A percentile compares a stretch with the other conserved stretches of the same genome.
Conservation (phyloP, 2,113 vertebrate genomes). For the Leucopsar rothschildi region DNA sequence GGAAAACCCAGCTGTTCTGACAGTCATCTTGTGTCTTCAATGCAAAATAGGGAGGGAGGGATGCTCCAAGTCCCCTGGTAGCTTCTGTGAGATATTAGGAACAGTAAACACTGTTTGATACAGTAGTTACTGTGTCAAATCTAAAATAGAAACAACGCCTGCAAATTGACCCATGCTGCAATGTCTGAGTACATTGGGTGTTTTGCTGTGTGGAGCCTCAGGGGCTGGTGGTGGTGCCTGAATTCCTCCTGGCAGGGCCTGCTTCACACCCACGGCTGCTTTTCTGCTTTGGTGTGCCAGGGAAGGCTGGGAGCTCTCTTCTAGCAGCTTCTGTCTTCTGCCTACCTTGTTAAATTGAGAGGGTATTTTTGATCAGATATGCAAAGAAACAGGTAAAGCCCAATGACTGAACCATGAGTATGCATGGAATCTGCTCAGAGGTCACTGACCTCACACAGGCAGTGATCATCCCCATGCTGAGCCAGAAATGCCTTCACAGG, state of each 20-base stretch:
- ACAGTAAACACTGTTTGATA: background rate
- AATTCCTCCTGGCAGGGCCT: background rate
- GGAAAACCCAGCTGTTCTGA: background rate
- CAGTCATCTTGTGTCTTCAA: background rate
- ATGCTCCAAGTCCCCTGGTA: background rate
- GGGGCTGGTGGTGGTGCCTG: background rate
- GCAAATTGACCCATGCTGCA: fast-evolving
- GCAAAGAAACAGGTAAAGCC: background rate
- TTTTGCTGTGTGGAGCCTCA: background rate
- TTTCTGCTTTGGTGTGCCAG: fast-evolving
- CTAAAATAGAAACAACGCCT: background rate
- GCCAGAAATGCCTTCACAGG: background rate
- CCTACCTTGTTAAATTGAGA: background rate
- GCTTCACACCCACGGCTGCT: background rate
- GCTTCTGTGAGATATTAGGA: background rate
- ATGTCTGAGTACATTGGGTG: background rate
- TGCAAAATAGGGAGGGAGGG: background rate
- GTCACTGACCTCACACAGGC: background rate
- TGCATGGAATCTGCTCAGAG: background rate
- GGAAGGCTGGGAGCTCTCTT: background rate
- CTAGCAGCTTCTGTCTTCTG: background rate
- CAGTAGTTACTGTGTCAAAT: background rate
- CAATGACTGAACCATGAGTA: fast-evolving
- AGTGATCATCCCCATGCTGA: fast-evolving
- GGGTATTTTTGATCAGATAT: background rate